Evolutionary conservation across 2,113 vertebrate genomes (phyloP).

Genomic region (Ciconia stormi): DNA sequence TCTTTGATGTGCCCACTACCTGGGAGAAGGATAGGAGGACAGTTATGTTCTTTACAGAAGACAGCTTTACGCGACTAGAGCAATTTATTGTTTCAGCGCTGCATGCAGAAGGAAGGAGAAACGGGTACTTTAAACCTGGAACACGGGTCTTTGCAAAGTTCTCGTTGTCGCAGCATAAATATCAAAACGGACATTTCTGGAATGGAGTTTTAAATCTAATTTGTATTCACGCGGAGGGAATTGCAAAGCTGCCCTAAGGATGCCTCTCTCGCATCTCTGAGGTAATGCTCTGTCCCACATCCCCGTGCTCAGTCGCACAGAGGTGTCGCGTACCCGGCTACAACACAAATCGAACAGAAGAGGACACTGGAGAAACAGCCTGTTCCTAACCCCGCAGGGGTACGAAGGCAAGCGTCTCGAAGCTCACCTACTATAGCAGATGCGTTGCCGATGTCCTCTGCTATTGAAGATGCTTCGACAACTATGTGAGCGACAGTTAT

Average conservation of each 20-base stretch:
- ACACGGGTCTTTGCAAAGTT: fast-evolving
- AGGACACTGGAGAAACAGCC: fast-evolving
- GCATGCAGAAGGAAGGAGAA: not conserved
- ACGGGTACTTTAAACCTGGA: not conserved
- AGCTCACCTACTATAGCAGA: slow-evolving; percentile 75
- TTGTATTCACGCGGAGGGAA: fast-evolving
- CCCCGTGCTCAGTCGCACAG: fast-evolving
- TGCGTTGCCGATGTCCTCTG: slow-evolving; percentile 60
- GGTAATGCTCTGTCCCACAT: not conserved
- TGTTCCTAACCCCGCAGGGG: not conserved
- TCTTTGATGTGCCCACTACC: slow-evolving; percentile 76
- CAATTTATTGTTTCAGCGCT: not conserved
- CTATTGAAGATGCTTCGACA: slow-evolving; percentile 73
- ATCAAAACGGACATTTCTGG: fast-evolving
- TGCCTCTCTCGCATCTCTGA: no score
- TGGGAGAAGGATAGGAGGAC: slow-evolving; percentile 40
- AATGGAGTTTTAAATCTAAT: not conserved
- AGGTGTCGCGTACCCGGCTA: fast-evolving
- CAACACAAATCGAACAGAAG: fast-evolving
- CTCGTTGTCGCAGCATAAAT: not conserved
- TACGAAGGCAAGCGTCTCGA: fast-evolving
- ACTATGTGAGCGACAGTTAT: slow-evolving; percentile 79
- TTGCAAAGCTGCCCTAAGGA: not conserved
- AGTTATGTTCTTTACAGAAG: not conserved
- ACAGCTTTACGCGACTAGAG: not conserved